phyloP scores from a whole-genome alignment of 2,888 invertebrate genomes.

The Drosophila nr. perissopoda region DNA sequence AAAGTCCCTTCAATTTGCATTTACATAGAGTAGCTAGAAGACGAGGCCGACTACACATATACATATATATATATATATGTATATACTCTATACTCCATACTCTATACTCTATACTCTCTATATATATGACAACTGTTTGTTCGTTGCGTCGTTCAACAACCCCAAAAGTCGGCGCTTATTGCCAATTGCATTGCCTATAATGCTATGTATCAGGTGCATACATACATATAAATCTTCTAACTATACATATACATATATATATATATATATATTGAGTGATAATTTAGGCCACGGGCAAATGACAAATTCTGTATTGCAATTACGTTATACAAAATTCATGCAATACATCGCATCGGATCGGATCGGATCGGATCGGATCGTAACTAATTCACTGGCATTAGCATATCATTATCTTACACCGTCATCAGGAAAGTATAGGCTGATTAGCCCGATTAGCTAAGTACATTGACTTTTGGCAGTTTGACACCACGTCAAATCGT shows the following conservation, averaged over 20 bases:
- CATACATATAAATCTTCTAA: neutral
- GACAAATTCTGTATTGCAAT: slow-evolving; percentile 8
- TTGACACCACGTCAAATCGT: neutral
- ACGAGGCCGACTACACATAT: neutral
- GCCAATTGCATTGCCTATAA: slow-evolving; percentile 3
- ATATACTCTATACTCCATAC: neutral
- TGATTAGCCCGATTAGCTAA: slow-evolving; percentile 17
- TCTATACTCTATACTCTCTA: too few species aligned
- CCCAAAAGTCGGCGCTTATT: slow-evolving; percentile 20
- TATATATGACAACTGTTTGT: neutral
- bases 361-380: neutral
- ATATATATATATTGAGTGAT: neutral
- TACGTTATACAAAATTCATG: slow-evolving; percentile 13
- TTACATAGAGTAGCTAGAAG: neutral
- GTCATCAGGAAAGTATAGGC: neutral
- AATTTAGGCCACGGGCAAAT: slow-evolving; percentile 40
- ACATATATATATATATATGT: slow-evolving; percentile 1
- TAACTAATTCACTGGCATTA: slow-evolving; percentile 36
- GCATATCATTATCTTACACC: slow-evolving; percentile 38
- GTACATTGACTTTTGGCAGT: neutral
- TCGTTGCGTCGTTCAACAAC: slow-evolving; percentile 38
- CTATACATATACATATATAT: neutral
- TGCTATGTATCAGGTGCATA: neutral
- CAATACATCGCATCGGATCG: neutral
- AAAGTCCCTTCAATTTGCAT: slow-evolving; percentile 32